These are phyloP conservation scores for Smithornis capensis DNA, from an alignment of 2,113 vertebrate species.

Conservation along the genomic window DNA sequence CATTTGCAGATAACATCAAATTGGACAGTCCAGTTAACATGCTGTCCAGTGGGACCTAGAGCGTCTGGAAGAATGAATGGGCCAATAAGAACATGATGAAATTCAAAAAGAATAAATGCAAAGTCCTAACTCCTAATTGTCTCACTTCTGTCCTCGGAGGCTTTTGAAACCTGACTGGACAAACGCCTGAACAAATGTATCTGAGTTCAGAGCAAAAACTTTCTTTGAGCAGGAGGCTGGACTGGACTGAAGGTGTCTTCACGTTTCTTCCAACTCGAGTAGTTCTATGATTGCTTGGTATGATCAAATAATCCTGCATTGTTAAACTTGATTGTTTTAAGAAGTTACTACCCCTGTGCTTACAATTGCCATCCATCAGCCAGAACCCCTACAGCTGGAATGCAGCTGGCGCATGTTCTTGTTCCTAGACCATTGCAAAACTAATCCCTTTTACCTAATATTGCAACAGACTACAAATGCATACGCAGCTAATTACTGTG, in stretches of 20 bases:
- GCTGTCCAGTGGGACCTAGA: neutral
- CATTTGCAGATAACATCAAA: neutral
- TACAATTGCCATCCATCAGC: conserved; percentile 41
- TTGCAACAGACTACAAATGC: conserved; percentile 69
- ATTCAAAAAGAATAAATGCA: neutral
- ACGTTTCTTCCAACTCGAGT: neutral
- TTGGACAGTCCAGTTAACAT: neutral
- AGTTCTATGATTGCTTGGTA: neutral
- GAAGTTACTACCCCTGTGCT: conserved; percentile 26
- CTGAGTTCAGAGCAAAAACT: neutral
- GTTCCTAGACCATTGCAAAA: conserved; percentile 65
- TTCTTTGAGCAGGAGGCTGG: neutral
- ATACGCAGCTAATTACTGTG: conserved; percentile 49
- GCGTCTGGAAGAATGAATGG: neutral
- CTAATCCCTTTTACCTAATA: conserved; percentile 66
- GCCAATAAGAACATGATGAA: neutral
- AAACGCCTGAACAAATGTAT: neutral
- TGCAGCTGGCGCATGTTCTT: conserved; percentile 55
- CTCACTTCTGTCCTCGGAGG: neutral
- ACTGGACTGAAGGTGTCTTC: neutral
- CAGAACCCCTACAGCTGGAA: conserved; percentile 63
- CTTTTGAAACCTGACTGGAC: neutral
- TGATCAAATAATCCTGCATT: neutral
- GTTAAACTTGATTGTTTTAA: conserved; percentile 23
- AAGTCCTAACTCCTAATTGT: neutral